phyloP scores from a whole-genome alignment of 1,140 invertebrate species.

The Nixonia krombeini region DNA sequence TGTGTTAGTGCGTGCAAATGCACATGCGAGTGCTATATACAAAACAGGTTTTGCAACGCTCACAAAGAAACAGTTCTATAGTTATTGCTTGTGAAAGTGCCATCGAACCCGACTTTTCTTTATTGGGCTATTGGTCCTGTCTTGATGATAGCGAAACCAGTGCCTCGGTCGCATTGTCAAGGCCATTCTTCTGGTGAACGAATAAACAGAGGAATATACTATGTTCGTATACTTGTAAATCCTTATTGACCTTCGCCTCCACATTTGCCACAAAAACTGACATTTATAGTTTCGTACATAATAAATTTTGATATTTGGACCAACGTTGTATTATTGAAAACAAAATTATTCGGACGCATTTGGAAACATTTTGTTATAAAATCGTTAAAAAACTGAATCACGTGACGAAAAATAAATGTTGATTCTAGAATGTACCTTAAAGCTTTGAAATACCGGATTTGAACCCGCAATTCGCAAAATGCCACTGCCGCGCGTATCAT shows the following conservation, averaged over 20 bases:
- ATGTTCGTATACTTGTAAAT: too few species aligned
- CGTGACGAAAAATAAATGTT: too few species aligned
- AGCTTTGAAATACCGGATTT: too few species aligned
- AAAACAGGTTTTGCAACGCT: conserved; percentile 52
- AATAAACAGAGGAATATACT: conserved; percentile 12
- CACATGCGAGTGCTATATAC: conserved; percentile 36
- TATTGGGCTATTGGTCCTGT: conserved; percentile 41
- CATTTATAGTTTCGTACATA: too few species aligned
- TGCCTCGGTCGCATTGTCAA: conserved; percentile 61
- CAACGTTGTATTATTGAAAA: neutral
- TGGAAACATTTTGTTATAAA: too few species aligned
- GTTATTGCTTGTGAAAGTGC: conserved; percentile 63
- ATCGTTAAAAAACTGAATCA: too few species aligned
- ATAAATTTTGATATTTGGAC: neutral
- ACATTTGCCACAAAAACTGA: too few species aligned
- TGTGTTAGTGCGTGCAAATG: conserved; percentile 35
- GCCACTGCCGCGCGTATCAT: too few species aligned
- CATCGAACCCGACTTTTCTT: conserved; percentile 60
- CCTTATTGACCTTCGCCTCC: too few species aligned
- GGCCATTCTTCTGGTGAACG: conserved; percentile 49
- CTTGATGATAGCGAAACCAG: conserved; percentile 40
- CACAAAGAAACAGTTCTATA: conserved; percentile 47
- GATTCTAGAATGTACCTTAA: too few species aligned
- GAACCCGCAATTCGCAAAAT: too few species aligned
- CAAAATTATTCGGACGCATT: neutral